Conservation (phyloP, 2,888 invertebrate genomes). For the Melieria omissa region DNA sequence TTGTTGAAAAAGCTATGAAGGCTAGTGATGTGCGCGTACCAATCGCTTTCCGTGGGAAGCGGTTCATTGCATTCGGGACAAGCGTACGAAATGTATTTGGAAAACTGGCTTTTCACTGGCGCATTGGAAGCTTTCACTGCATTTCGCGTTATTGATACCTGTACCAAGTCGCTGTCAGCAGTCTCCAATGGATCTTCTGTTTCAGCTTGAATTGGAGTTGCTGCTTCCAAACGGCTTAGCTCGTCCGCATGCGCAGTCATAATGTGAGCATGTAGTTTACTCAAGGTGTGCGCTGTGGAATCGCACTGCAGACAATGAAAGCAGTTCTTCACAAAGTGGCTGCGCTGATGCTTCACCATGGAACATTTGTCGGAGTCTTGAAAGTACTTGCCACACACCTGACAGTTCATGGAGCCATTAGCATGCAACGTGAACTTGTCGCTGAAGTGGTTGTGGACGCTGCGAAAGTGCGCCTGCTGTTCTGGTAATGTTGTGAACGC, state of each 20-base stretch:
- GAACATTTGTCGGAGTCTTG: slow-evolving; percentile 9
- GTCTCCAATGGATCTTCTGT: not conserved
- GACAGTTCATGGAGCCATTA: slow-evolving; percentile 24
- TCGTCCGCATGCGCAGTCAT: not conserved
- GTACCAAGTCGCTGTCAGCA: slow-evolving; percentile 3
- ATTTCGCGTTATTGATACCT: slow-evolving; percentile 18
- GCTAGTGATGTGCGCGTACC: slow-evolving; percentile 38
- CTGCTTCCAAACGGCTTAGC: slow-evolving; percentile 10
- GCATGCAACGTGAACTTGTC: slow-evolving; percentile 18
- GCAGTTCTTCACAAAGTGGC: slow-evolving; percentile 6
- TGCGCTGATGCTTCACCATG: slow-evolving; percentile 16
- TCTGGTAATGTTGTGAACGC: slow-evolving; percentile 14
- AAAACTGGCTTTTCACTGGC: slow-evolving; percentile 37
- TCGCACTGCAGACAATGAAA: slow-evolving; percentile 21
- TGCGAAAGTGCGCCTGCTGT: slow-evolving; percentile 13
- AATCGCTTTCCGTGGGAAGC: slow-evolving; percentile 30
- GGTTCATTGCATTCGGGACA: slow-evolving; percentile 44
- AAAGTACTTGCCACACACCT: slow-evolving; percentile 21
- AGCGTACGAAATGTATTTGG: slow-evolving; percentile 38
- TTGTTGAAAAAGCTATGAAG: slow-evolving; percentile 40
- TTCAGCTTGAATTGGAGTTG: not conserved
- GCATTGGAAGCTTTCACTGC: slow-evolving; percentile 23
- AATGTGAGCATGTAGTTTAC: not conserved
- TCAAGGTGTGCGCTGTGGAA: not conserved
- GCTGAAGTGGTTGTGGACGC: slow-evolving; percentile 11